phyloP scores from a whole-genome alignment of 92 coral and sea anemone species.

The Diadumene lineata region DNA sequence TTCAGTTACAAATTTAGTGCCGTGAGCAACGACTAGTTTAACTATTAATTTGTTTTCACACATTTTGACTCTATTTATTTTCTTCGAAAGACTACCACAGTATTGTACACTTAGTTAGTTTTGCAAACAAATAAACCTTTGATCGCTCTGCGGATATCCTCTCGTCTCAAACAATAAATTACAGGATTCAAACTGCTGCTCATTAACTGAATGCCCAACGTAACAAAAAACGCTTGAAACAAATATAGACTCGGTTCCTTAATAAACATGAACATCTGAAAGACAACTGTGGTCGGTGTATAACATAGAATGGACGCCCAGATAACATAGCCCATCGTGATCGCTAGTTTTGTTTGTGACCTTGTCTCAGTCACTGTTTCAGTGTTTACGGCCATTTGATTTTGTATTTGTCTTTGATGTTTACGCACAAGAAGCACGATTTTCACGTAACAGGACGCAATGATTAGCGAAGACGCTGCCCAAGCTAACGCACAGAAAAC shows the following conservation, averaged over 20 bases:
- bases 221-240: not conserved
- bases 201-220: conserved; percentile 37
- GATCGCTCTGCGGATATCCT: conserved; percentile 15
- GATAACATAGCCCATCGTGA: conserved; percentile 50
- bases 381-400: conserved; percentile 12
- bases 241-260: not conserved
- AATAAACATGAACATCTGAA: not conserved
- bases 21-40: too few species aligned
- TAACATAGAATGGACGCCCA: conserved; percentile 44
- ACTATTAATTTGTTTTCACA: too few species aligned
- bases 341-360: conserved; percentile 49
- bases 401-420: conserved; percentile 50
- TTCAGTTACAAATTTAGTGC: too few species aligned
- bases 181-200: conserved; percentile 68
- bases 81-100: too few species aligned
- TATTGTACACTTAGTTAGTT: too few species aligned
- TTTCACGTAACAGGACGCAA: conserved; percentile 39
- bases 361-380: not conserved
- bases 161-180: conserved; percentile 59
- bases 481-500: conserved; percentile 13
- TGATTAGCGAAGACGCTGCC: conserved; percentile 27
- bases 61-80: too few species aligned
- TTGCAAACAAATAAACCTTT: not conserved
- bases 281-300: conserved; percentile 30
- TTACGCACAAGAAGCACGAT: conserved; percentile 44